Evolutionary conservation across 2,797 vertebrate species (phyloP).

Genomic region (Enteromius argenteus): DNA sequence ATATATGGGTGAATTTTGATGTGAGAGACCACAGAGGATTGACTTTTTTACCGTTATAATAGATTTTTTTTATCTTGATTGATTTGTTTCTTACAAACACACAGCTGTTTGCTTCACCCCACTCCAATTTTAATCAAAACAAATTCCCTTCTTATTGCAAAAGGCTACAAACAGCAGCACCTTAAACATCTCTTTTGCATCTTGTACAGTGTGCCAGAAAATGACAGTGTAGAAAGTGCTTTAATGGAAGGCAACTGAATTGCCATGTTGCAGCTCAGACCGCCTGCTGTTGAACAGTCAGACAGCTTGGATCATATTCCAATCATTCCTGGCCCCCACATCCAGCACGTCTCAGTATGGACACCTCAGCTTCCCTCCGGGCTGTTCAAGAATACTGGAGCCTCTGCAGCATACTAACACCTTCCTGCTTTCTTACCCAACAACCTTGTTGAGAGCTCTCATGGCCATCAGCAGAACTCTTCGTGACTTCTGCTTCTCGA

Average conservation of each 20-base stretch:
- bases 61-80: too few species aligned
- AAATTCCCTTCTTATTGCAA: neutral
- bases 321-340: neutral
- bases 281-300: neutral
- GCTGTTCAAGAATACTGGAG: neutral
- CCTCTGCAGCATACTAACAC: conserved; percentile 3
- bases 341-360: conserved; percentile 26
- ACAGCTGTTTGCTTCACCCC: neutral
- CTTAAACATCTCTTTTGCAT: neutral
- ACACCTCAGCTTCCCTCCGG: neutral
- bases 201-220: neutral
- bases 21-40: too few species aligned
- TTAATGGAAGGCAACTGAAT: neutral
- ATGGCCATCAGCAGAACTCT: neutral
- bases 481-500: neutral
- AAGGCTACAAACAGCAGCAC: neutral
- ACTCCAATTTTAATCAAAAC: neutral
- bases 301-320: conserved; percentile 15
- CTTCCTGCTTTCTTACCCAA: neutral
- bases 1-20: too few species aligned
- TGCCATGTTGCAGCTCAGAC: neutral
- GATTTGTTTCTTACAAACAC: neutral
- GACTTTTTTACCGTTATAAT: too few species aligned
- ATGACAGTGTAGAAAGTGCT: neutral
- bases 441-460: neutral